Evolutionary conservation across 2,113 vertebrate species (phyloP).

Genomic region (Oncorhynchus keta): DNA sequence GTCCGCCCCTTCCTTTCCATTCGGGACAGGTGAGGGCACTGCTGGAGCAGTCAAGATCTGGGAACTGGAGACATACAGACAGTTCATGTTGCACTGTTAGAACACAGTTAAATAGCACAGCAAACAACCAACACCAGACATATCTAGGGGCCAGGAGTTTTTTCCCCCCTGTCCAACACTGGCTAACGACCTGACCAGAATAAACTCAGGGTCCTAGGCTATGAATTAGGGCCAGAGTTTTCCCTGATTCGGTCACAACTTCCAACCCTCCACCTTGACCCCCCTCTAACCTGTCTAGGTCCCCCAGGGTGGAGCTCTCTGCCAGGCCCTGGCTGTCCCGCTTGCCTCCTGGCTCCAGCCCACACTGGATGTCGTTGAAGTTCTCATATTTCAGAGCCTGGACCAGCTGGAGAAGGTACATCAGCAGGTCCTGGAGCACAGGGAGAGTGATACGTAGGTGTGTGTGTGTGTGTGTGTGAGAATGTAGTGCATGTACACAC

Average conservation of each 20-base stretch:
- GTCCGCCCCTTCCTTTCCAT: constrained; percentile 86
- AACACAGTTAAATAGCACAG: no score
- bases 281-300: constrained; percentile 84
- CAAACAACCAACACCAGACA: no score
- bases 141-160: no score
- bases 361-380: constrained; percentile 92
- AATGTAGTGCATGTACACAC: not conserved
- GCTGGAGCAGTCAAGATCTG: constrained; percentile 81
- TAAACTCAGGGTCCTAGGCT: not conserved
- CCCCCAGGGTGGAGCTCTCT: constrained; percentile 78
- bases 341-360: constrained; percentile 88
- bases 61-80: constrained; percentile 75
- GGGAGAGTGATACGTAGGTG: not conserved
- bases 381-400: constrained; percentile 98
- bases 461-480: not conserved
- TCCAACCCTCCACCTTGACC: not conserved
- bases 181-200: not conserved
- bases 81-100: no score
- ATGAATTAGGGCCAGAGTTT: not conserved
- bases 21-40: constrained; percentile 76
- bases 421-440: constrained; percentile 85
- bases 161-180: no score
- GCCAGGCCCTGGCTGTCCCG: constrained; percentile 86
- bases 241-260: not conserved
- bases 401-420: constrained; percentile 96